Evolutionary conservation across 2,797 vertebrate genomes (phyloP), one percentile per base, ranked within the genome.

Genomic region (Kryptolebias ocellatus): DNA sequence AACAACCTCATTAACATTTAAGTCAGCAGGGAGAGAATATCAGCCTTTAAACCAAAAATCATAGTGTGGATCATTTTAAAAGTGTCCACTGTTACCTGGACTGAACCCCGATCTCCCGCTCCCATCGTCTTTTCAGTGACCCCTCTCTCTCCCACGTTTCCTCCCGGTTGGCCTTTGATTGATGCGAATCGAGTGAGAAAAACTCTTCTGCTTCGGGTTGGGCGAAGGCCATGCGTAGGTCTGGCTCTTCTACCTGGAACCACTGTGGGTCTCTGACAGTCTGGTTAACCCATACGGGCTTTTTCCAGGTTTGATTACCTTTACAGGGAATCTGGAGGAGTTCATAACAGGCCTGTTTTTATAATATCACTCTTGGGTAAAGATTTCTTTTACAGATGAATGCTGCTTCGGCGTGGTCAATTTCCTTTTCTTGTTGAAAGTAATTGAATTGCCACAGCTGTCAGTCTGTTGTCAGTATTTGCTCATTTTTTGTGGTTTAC

Each of bases 91-190:
- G 24, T 5, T 83, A 84, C 82, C 84, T 87, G 84, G 68, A 64
- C 70, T 77, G 67, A 79, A 66, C 76, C 77, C 54, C 70, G 61
- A 81, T 71, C 64, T 80, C 56, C 24, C 70, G 78, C 75, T 72
- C 67, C 59, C 55, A 0, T 42, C 39, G 14, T 12, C 37, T 80
- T 78, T 46, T 77, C 58, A 60, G 60, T 60, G 9, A 60, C 59
- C 37, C 50, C 31, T 57, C 28, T 50, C 47, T 63, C 79, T 65
- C 88, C 87, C 86, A 80, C 86, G 45, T 83, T 92, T 91, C 87
- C 89, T 92, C 90, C 88, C 92, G 78, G 79, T 81, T 88, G 86
- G 73, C 79, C 66, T 80, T 70, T 89, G 91, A 94, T 91, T 90
- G 87, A 92, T 90, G 85, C 76, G 62, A 63, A 10, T 51, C 61